These are phyloP conservation scores for Akabosia matsudoensis DNA, from an alignment of 1,140 invertebrate genomes.

Conservation along the genomic window DNA sequence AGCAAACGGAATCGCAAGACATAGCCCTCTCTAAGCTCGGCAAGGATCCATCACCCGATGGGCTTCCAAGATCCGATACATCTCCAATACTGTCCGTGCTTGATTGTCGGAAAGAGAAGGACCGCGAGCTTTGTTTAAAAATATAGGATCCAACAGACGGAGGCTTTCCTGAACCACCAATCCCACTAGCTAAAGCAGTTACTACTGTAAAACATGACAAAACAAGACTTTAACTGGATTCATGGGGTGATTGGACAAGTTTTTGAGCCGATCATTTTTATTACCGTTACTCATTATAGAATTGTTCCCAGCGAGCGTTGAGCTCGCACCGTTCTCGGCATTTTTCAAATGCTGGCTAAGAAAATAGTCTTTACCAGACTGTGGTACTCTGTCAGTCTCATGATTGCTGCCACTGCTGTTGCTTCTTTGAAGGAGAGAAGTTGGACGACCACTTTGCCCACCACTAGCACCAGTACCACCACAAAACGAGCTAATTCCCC, in stretches of 20 bases:
- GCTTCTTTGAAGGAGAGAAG: neutral
- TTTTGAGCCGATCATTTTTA: neutral
- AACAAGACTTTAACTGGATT: no score
- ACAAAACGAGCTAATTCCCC: no score
- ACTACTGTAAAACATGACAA: neutral
- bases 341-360: neutral
- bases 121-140: conserved; percentile 27
- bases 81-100: conserved; percentile 44
- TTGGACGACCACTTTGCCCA: neutral
- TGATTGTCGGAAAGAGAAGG: conserved; percentile 44
- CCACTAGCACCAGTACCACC: neutral
- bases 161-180: neutral
- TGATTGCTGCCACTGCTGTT: neutral
- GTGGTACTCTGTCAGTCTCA: neutral
- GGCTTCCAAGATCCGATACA: conserved; percentile 40
- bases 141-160: neutral
- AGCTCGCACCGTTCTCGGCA: neutral
- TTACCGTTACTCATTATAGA: neutral
- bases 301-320: neutral
- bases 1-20: conserved; percentile 77
- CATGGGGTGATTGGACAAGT: no score
- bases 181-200: neutral
- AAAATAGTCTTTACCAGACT: neutral
- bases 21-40: conserved; percentile 62
- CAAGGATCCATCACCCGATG: conserved; percentile 46